Conservation (phyloP, 1,140 invertebrate genomes). For the Delia radicum region DNA sequence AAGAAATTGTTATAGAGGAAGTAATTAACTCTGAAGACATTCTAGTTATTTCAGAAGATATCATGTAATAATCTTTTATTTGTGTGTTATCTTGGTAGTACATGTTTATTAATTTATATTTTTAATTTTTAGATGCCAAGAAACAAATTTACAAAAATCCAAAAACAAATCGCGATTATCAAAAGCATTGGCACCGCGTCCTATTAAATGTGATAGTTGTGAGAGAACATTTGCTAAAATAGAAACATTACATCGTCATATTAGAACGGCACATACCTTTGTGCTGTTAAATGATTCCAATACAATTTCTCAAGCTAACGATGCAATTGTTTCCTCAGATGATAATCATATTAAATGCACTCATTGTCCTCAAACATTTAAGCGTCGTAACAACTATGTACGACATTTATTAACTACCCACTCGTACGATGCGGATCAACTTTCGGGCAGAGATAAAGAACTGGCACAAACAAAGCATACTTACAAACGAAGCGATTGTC, state of each 20-base stretch:
- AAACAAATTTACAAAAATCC: background rate
- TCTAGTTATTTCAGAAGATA: background rate
- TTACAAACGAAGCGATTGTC: conserved; percentile 51
- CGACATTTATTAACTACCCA: conserved; percentile 44
- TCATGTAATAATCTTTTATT: background rate
- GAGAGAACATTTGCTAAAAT: conserved; percentile 40
- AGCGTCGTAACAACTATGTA: conserved; percentile 55
- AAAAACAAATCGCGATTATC: conserved; percentile 31
- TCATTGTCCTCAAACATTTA: conserved; percentile 59
- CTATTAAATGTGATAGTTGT: conserved; percentile 37
- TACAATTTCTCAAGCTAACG: conserved; percentile 32
- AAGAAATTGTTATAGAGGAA: background rate
- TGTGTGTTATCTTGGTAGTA: background rate
- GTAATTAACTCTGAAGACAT: background rate
- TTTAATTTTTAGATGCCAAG: background rate
- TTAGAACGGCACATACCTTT: conserved; percentile 32
- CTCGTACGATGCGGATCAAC: conserved; percentile 26
- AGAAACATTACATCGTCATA: conserved; percentile 35
- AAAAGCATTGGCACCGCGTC: conserved; percentile 31
- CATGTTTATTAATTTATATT: background rate
- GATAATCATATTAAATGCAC: conserved; percentile 58
- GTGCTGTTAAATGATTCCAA: conserved; percentile 20
- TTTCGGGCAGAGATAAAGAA: background rate
- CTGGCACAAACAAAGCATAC: conserved; percentile 30
- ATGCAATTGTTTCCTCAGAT: conserved; percentile 33